Conservation (phyloP, 1,140 invertebrate species). For the Liolophura sinensis region DNA sequence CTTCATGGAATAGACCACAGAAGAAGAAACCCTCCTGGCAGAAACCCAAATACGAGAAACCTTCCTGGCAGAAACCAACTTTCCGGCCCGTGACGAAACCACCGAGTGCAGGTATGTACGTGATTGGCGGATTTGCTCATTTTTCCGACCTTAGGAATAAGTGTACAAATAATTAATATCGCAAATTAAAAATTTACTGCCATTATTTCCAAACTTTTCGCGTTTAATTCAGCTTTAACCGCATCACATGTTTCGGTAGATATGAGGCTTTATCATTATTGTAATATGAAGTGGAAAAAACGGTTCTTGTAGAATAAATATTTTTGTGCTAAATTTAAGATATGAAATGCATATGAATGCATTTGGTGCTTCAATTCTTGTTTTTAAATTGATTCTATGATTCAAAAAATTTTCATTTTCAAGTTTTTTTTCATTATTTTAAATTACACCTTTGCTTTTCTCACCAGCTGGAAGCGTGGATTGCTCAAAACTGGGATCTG, state of each 20-base stretch:
- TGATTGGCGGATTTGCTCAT: background rate
- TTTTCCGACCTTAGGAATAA: too few relatives aligned
- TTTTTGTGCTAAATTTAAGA: background rate
- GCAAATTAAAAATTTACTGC: too few relatives aligned
- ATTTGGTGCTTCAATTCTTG: background rate
- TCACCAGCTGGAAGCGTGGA: constrained; percentile 14
- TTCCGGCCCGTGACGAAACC: background rate
- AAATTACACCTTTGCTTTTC: constrained; percentile 1
- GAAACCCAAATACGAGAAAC: background rate
- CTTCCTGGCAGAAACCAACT: background rate
- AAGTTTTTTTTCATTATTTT: background rate
- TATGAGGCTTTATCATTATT: too few relatives aligned
- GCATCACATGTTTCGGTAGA: too few relatives aligned
- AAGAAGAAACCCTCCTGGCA: constrained; percentile 12
- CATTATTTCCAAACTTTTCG: too few relatives aligned
- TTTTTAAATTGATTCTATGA: background rate
- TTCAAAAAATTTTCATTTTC: background rate
- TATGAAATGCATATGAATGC: background rate
- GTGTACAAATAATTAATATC: too few relatives aligned
- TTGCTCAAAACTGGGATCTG: constrained; percentile 22
- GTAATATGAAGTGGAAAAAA: too few relatives aligned
- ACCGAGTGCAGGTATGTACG: background rate
- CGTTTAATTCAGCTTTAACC: too few relatives aligned
- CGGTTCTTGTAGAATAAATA: background rate
- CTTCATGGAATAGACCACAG: constrained; percentile 8